Conservation (phyloP, 2,888 invertebrate species). For the Leistus spinibarbis region DNA sequence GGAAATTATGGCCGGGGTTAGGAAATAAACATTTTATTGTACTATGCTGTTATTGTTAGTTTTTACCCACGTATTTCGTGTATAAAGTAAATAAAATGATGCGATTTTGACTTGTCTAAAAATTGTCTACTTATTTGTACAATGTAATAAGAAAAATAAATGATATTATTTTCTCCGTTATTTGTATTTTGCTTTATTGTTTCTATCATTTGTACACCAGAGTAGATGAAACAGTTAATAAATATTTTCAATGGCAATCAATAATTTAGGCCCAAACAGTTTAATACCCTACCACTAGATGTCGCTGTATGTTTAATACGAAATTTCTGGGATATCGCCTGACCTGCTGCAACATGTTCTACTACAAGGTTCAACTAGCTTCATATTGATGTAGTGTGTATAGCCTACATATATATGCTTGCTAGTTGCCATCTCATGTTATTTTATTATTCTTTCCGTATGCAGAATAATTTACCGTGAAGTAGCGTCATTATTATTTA, state of each 20-base stretch:
- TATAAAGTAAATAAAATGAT: constrained; percentile 30
- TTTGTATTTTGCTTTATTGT: too few relatives aligned
- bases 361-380: background rate
- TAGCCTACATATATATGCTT: background rate
- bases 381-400: background rate
- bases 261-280: background rate
- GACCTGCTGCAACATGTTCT: background rate
- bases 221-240: too few relatives aligned
- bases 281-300: background rate
- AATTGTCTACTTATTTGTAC: background rate
- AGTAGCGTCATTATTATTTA: background rate
- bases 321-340: background rate
- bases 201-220: too few relatives aligned
- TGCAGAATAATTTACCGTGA: background rate
- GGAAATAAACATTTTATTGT: constrained; percentile 17
- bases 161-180: too few relatives aligned
- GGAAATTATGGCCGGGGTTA: constrained; percentile 48
- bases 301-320: background rate
- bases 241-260: background rate
- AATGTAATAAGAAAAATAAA: background rate
- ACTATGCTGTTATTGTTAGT: constrained; percentile 35
- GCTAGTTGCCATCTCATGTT: background rate
- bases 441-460: too few relatives aligned
- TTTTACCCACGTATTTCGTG: constrained; percentile 13
- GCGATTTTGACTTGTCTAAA: background rate